Conservation (phyloP, 2,888 invertebrate genomes). For the Zygothrica quintamaculata region DNA sequence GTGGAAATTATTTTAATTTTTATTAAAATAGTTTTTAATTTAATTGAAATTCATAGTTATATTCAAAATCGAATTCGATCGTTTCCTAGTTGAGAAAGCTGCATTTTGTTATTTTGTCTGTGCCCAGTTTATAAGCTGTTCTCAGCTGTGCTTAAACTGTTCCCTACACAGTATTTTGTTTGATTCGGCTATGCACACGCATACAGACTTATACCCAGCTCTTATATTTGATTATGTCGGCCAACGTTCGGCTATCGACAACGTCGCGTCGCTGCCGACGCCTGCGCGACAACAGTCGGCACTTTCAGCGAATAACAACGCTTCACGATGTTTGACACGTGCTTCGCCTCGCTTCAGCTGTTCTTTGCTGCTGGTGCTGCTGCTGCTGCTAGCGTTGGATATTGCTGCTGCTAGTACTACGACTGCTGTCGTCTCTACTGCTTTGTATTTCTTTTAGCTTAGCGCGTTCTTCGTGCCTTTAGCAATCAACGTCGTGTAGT, state of each 20-base stretch:
- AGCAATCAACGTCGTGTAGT: slow-evolving; percentile 25
- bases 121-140: not conserved
- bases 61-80: too few relatives aligned
- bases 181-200: slow-evolving; percentile 15
- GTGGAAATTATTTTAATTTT: too few relatives aligned
- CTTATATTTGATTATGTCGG: slow-evolving; percentile 21
- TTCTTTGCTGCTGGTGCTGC: slow-evolving; percentile 21
- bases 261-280: slow-evolving; percentile 65
- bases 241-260: slow-evolving; percentile 24
- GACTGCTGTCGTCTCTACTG: slow-evolving; percentile 1
- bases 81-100: too few relatives aligned
- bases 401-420: slow-evolving; percentile 15
- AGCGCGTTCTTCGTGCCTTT: slow-evolving; percentile 30
- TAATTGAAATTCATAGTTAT: too few relatives aligned
- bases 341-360: slow-evolving; percentile 25
- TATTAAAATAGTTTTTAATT: too few relatives aligned
- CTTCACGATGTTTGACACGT: slow-evolving; percentile 60
- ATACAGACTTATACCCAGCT: slow-evolving; percentile 17
- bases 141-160: slow-evolving; percentile 8
- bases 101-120: too few relatives aligned
- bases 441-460: slow-evolving; percentile 8
- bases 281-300: slow-evolving; percentile 56
- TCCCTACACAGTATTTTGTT: slow-evolving; percentile 38
- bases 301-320: slow-evolving; percentile 76
- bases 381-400: slow-evolving; percentile 26